Evolutionary conservation across 1,140 invertebrate genomes (phyloP), one percentile per base, ranked within the genome.

Genomic region (Drosophila parabipectinata): DNA sequence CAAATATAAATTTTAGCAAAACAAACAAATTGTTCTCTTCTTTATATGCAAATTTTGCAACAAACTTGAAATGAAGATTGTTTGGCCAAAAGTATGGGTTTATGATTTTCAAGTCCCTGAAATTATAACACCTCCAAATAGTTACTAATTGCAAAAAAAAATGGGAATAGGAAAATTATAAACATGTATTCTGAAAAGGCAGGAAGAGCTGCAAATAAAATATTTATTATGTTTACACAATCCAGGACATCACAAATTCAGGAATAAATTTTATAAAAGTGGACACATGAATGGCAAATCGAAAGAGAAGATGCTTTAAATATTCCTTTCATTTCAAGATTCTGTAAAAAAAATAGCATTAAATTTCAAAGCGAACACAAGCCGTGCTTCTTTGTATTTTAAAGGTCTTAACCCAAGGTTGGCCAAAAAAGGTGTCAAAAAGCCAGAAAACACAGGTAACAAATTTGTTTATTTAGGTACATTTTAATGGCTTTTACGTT

Each of bases 231-330:
- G 15, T 37, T 41, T 37, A 60, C 26, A 18, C 57, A 60, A 37
- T 28, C 24, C 24, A 52, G 47, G 34, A 51, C 59, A 66, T 67
- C 34, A 67, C 26, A 51, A 51, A 67, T 67, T 26, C 59, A 32
- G 15, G 63, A 59, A 67, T 67, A 64, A 26, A 67, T 67, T 67
- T 52, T 34, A 39, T 53, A 60, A 21, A 44, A 64, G 34, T 57
- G 14, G 50, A 44, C 51, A 30, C 59, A 44, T 66, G 34, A 62
- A 44, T 44, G 26, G n/a, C 39, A 28, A 18, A 64, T 44, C 47
- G 45, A 67, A 67, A 53, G 5, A 14, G 26, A 14, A 18, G n/a
- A 28, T 47, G 12, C 24, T 34, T 14, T 18, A 4, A 45, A 18
- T 18, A 15, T 18, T 6, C 14, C 14, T 8, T n/a, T 6, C 14